A percentile compares a stretch with the other conserved stretches of the same genome.
Conservation (phyloP, 2,888 invertebrate genomes). For the Galeopsomyia nigrocyanea region DNA sequence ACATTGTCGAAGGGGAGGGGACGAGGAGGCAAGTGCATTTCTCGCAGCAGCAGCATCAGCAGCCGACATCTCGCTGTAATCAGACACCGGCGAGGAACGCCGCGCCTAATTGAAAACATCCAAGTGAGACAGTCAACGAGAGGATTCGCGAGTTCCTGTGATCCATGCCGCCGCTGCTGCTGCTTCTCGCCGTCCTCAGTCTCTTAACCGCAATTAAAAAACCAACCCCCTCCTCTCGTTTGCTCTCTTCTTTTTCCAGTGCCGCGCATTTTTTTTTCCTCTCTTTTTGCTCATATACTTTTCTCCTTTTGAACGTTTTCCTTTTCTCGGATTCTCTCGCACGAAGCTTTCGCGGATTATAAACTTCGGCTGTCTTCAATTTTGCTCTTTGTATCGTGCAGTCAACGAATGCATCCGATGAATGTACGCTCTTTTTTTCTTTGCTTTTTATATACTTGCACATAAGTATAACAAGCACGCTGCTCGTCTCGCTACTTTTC, state of each 20-base stretch:
- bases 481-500: conserved; percentile 20
- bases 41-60: conserved; percentile 51
- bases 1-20: conserved; percentile 51
- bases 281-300: conserved; percentile 8
- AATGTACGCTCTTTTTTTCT: not conserved
- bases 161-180: conserved; percentile 56
- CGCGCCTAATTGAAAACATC: conserved; percentile 65
- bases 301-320: not conserved
- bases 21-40: conserved; percentile 59
- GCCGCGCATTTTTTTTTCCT: not conserved
- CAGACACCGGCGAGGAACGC: conserved; percentile 61
- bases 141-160: conserved; percentile 54
- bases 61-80: conserved; percentile 68
- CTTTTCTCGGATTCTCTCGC: not conserved
- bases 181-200: conserved; percentile 20
- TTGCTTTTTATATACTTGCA: not conserved
- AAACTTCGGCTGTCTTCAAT: not conserved
- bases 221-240: not conserved
- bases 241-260: not conserved
- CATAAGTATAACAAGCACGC: not conserved
- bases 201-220: conserved; percentile 46
- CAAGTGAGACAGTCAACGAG: conserved; percentile 34
- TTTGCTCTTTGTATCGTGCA: not conserved
- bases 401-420: no score
- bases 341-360: no score